phyloP scores from a whole-genome alignment of 2,113 vertebrate genomes.

The Lanius ludovicianus region DNA sequence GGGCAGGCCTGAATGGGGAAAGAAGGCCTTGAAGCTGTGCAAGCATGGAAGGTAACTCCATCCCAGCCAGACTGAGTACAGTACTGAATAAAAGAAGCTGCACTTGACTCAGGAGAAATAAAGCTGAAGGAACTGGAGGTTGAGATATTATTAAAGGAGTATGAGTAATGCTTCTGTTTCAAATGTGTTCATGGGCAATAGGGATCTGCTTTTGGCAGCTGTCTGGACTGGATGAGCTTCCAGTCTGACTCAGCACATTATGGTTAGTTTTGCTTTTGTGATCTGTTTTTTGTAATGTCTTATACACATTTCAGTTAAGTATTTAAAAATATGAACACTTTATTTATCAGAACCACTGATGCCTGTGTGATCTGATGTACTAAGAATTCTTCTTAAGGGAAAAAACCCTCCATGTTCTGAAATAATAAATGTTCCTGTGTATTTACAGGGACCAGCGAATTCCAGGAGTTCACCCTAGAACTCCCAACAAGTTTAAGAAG shows the following conservation, averaged over 20 bases:
- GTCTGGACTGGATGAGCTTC: neutral
- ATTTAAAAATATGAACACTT: neutral
- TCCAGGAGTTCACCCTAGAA: constrained; percentile 89
- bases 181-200: neutral
- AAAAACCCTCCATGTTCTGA: neutral
- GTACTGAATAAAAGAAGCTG: neutral
- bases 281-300: neutral
- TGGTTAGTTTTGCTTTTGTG: neutral
- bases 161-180: neutral
- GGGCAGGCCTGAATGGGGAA: neutral
- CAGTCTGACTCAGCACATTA: neutral
- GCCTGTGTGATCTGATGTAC: neutral
- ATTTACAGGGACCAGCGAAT: constrained; percentile 82
- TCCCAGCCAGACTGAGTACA: neutral
- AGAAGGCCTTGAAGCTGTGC: neutral
- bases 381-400: neutral
- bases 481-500: constrained; percentile 97
- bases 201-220: neutral
- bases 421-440: neutral
- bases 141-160: fast-evolving
- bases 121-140: neutral
- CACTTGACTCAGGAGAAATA: neutral
- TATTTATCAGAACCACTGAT: neutral
- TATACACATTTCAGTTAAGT: neutral
- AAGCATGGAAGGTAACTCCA: neutral